Base-by-base conservation (phyloP, 2,888 invertebrate species). In the Orchestes rusci region DNA sequence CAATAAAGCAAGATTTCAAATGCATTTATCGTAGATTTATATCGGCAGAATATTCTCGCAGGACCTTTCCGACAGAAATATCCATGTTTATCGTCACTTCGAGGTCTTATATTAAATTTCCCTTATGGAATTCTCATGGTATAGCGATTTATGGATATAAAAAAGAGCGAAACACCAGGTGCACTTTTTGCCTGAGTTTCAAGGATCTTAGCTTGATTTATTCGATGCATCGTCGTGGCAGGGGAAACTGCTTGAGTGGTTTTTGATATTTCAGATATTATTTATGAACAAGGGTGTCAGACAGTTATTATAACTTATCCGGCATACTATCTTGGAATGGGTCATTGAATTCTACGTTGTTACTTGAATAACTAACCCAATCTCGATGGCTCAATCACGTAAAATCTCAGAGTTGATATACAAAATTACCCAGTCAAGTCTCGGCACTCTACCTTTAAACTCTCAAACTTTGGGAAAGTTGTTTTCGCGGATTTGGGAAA, bases 231-330 rank as follows among this genome's bases (percentile, higher is more conserved):
- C 37, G 39, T 27, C n/a, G n/a, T 18, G 27, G 32, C 27, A 28
- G 37, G 43, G 42, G 47, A 16, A 46, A 23, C 34, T 10, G 20
- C 37, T 16, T 17, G 33, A 44, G 48, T 48, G 48, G 37, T 37
- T 48, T 48, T 43, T 48, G 48, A 48, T 48, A 43, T 48, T 43
- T 34, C n/a, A n/a, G n/a, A n/a, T n/a, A n/a, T n/a, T n/a, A n/a
- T n/a, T n/a, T n/a, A n/a, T n/a, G n/a, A n/a, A n/a, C n/a, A n/a
- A n/a, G n/a, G n/a, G n/a, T n/a, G n/a, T n/a, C n/a, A n/a, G n/a
- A n/a, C n/a, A n/a, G n/a, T n/a, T n/a, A n/a, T n/a, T n/a, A n/a
- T n/a, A n/a, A n/a, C n/a, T n/a, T n/a, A n/a, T n/a, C n/a, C n/a
- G n/a, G n/a, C n/a, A n/a, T n/a, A n/a, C n/a, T n/a, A n/a, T n/a